Evolutionary conservation across 2,113 vertebrate species (phyloP), one percentile per base, ranked within the genome.

Genomic region (Semicossyphus pulcher): DNA sequence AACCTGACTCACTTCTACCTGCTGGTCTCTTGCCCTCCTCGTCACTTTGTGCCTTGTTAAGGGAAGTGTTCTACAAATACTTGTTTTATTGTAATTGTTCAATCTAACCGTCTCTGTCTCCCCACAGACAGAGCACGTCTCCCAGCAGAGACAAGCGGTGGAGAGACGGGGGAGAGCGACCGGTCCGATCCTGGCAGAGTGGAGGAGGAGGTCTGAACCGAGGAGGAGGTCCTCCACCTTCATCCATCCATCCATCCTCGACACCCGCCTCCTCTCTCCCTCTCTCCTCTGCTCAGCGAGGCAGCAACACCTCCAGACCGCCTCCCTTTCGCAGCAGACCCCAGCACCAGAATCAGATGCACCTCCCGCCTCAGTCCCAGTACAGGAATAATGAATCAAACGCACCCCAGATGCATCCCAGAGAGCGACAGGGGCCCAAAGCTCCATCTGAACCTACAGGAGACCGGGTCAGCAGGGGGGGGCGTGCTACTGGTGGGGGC

Each of bases 111-210:
- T 44, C 12, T 66, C 5, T 39, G 29, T 61, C 8, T 66, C 31
- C 48, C 57, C 7, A 14, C 86, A 95, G 94, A 64, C 78, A 83
- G 14, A 76, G 45, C 2, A 20, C 11, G 9, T 88, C 92, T 29
- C 91, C 91, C 7, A 63, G 58, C 68, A 83, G 91, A 74, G 93
- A 94, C 47, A 92, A 91, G 6, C 87, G 91, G 6, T 92, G 87
- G 85, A 8, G 85, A 15, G 88, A 86, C 0, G 87, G 87, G 16
- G 71, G 60, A 4, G 93, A 94, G 70, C 89, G 93, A 1, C 78
- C 88, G 0, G 68, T 70, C 4, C 89, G 92, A 7, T 86, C 93
- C 6, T 94, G 93, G 93, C 92, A 93, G 44, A 72, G 64, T 1
- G 68, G 78, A 31, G 70, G 80, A 49, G 72, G 76, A 7, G 67